These are phyloP conservation scores for Caenorhabditis latens DNA, from an alignment of 1,140 invertebrate genomes.

Conservation along the genomic window DNA sequence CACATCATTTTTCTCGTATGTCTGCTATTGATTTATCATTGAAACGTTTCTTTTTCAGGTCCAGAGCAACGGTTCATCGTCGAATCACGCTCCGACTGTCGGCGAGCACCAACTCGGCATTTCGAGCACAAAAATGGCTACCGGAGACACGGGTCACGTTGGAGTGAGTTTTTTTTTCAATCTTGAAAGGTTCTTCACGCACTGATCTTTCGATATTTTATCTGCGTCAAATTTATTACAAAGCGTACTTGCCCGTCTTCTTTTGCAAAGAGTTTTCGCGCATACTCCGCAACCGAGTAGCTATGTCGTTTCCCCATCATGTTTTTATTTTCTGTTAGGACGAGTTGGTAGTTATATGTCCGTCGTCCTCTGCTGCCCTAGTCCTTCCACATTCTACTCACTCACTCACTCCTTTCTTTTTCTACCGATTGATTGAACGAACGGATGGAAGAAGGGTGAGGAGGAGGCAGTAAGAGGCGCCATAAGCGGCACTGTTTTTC, in stretches of 20 bases:
- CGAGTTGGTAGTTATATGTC: constrained; percentile 49
- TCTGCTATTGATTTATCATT: neutral
- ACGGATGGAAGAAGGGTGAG: constrained; percentile 22
- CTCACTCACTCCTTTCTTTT: constrained; percentile 33
- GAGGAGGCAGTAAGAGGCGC: constrained; percentile 40
- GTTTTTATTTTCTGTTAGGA: constrained; percentile 46
- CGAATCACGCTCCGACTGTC: constrained; percentile 50
- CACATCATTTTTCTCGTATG: neutral
- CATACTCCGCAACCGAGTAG: constrained; percentile 28
- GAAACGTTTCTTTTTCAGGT: neutral
- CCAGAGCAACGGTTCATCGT: constrained; percentile 49
- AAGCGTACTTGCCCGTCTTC: neutral
- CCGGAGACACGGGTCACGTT: constrained; percentile 46
- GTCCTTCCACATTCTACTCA: constrained; percentile 21
- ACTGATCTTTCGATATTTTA: neutral
- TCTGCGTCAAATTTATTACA: neutral
- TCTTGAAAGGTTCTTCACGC: neutral
- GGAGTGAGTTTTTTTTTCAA: neutral
- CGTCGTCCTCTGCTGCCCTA: constrained; percentile 4
- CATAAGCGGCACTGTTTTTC: constrained; percentile 47
- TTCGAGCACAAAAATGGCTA: constrained; percentile 42
- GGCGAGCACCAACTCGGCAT: constrained; percentile 34
- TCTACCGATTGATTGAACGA: constrained; percentile 51
- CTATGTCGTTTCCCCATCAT: constrained; percentile 46
- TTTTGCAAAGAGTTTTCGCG: constrained; percentile 34